Base-by-base conservation (phyloP, 2,797 vertebrate species). In the Neosilurus mollespiculum region DNA sequence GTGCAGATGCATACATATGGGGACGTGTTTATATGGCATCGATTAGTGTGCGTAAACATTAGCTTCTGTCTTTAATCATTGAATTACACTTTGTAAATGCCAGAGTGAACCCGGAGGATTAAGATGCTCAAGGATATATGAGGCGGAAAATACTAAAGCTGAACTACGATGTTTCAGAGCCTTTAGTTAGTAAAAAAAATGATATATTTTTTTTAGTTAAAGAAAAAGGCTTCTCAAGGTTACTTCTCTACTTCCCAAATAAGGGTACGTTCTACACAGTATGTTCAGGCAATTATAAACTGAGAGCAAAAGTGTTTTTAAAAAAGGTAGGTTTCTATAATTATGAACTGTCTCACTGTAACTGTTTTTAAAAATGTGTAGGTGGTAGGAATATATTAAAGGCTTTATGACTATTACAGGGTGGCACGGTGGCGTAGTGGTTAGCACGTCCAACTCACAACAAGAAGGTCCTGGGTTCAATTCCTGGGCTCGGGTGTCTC, bases 1-100 rank as follows among this genome's bases (percentile, higher is more conserved):
- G 80, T 86, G 75, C 9, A 71, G 10, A 64, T n/a, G 78, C 70
- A 34, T 37, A 37, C 67, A 54, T 72, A 83, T 34, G n/a, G 11
- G 12, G 7, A 15, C 20, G 37, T 58, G 30, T 24, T 67, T 26
- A 20, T 54, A 61, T 15, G 71, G 7, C 71, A 12, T 20, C 24
- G n/a, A 62, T 18, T 53, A 72, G 69, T 72, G 69, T 30, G 14
- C 53, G 24, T 72, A 62, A 58, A 81, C 65, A 80, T 69, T 69
- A 58, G 51, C 24, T 43, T 43, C 34, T 71, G 56, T 15, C 12
- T 37, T 14, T 37, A n/a, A 34, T 43, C 56, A 76, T 30, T 4
- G 18, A 76, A 34, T 22, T 37, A 37, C 4, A 2, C 30, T 37
- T 59, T 20, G 22, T 10, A 58, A 34, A 75, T 58, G 53, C 72